Evolutionary conservation across 2,113 vertebrate species (phyloP), one percentile per base, ranked within the genome.

Genomic region (Edolisoma coerulescens): DNA sequence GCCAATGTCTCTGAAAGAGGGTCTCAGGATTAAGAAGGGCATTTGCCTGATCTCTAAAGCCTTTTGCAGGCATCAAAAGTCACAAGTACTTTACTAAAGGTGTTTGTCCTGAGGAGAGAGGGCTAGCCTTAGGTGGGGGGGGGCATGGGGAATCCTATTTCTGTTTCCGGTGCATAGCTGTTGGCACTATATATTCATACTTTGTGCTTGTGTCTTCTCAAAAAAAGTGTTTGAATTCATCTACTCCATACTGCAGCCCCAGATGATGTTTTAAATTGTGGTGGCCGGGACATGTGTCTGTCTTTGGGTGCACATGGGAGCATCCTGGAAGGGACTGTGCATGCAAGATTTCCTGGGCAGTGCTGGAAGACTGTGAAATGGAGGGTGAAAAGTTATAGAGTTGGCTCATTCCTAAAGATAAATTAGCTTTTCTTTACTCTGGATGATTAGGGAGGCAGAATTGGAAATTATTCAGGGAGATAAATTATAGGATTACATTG

Each of bases 81-180:
- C 41, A 84, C 28, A 64, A 7, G 8, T 64, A n/a, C 30, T 56
- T 74, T 33, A 30, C 27, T 74, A 26, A 42, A 65, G 3, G 10
- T 1, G 1, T 60, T 73, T 10, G 2, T 7, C 8, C 6, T 19
- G 59, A 33, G 18, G n/a, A 73, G 13, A 27, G 22, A 68, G 12
- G 16, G 26, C 33, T 69, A 49, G 4, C 13, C 16, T 57, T 2
- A 0, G 13, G n/a, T n/a, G 20, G 7, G 0, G 0, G 32, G 15
- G 16, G 6, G 3, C 33, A 30, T 27, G 6, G 12, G 11, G 9
- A 26, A 53, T 17, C 24, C 16, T 65, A 6, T 75, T 78, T 82
- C 4, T 42, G 33, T 79, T 73, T 89, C 44, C 20, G 50, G 2
- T 28, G 9, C 11, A 15, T 11, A 45, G 30, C 8, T 92, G 11